These are phyloP conservation scores for Tetragnatha montana DNA, from an alignment of 2,888 invertebrate genomes.

Conservation along the genomic window DNA sequence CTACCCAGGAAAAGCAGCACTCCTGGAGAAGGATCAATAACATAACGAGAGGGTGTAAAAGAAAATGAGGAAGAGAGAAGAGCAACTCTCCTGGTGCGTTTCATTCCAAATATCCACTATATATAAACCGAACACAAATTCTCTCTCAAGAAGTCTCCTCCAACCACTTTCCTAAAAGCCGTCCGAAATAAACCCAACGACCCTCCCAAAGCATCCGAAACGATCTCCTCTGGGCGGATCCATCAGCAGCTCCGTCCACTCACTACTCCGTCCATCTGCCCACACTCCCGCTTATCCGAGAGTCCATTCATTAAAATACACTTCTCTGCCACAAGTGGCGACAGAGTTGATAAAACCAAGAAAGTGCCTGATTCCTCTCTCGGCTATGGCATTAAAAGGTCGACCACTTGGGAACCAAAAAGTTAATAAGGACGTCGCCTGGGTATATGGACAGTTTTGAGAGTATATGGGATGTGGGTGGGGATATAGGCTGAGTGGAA, in stretches of 20 bases:
- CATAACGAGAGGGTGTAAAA: too few species aligned
- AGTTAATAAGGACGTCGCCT: not conserved
- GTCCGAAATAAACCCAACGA: too few species aligned
- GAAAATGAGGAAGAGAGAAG: too few species aligned
- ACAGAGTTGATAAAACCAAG: constrained; percentile 31
- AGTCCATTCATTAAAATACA: constrained; percentile 42
- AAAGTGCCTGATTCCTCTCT: not conserved
- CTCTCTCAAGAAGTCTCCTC: too few species aligned
- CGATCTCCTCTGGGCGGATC: not conserved
- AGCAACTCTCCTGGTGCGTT: too few species aligned
- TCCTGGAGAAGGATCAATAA: too few species aligned
- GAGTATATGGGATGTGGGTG: too few species aligned
- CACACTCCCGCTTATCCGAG: not conserved
- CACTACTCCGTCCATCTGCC: not conserved
- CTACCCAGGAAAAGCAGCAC: too few species aligned
- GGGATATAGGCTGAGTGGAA: not conserved
- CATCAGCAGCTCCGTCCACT: not conserved
- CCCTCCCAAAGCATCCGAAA: not conserved
- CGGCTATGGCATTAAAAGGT: not conserved
- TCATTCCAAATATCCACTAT: too few species aligned
- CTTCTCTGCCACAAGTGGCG: constrained; percentile 13
- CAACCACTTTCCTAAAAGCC: too few species aligned
- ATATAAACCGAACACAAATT: too few species aligned
- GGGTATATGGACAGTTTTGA: not conserved
- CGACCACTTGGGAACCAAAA: constrained; percentile 1